Evolutionary conservation across 1,140 invertebrate genomes (phyloP).

Genomic region (Drosophila tsacasi): DNA sequence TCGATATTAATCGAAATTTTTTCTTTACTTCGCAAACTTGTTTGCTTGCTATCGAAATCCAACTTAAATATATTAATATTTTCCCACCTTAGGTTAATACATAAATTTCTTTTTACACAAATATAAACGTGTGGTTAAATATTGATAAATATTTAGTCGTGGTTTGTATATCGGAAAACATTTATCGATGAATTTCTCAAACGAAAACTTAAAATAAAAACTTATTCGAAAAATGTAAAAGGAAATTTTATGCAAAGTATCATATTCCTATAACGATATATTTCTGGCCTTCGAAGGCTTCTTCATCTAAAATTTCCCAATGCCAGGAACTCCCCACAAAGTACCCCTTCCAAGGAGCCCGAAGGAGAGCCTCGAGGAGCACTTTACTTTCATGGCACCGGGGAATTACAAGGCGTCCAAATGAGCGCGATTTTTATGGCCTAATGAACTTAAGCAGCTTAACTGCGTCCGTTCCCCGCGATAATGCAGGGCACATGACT

Average conservation of each 20-base stretch:
- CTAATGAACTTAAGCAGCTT: constrained; percentile 57
- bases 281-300: neutral
- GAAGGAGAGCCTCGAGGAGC: constrained; percentile 1
- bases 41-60: neutral
- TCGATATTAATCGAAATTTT: neutral
- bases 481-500: constrained; percentile 45
- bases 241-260: neutral
- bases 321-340: neutral
- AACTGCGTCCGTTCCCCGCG: constrained; percentile 7
- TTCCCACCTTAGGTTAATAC: neutral
- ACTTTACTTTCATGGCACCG: constrained; percentile 33
- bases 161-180: too few relatives aligned
- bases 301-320: neutral
- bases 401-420: constrained; percentile 49
- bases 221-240: too few relatives aligned
- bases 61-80: neutral
- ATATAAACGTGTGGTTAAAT: neutral
- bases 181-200: neutral
- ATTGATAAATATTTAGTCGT: neutral
- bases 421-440: constrained; percentile 55
- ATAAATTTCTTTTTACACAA: neutral
- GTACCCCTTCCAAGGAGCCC: neutral
- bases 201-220: too few relatives aligned
- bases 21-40: too few relatives aligned
- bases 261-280: neutral